Base-by-base conservation (phyloP, 2,888 invertebrate genomes). In the Xylophagus ater region DNA sequence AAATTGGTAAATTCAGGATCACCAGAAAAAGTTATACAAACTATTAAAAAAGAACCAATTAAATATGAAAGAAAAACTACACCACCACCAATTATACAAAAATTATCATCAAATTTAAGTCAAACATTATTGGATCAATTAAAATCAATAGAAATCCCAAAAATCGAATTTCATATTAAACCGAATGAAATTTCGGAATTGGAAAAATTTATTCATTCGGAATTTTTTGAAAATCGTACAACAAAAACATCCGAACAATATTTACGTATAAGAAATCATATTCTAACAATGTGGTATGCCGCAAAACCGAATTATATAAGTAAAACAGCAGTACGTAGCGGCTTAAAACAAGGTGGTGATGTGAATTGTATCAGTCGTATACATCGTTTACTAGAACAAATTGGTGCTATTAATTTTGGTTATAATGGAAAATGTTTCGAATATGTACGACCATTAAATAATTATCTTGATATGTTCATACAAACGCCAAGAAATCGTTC, bases 381-480 rank as follows among this genome's bases (percentile, higher is more conserved):
- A 18, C 76, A 76, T 57, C 59, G 68, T 15, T 72, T 71, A 48
- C 58, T 77, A 39, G 76, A 77, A 55, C 71, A 72, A 58, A 68
- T 70, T 44, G 77, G 76, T 12, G 74, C 71, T 13, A 75, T 76
- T 42, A 77, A 77, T 60, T 75, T 73, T 61, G 71, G 71, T 10
- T 74, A 74, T 58, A 28, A 43, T 8, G 66, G 73, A 70, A 58
- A 59, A 62, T 58, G 43, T 47, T 47, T 49, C 43, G 33, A 44
- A 19, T 49, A 41, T 37, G 43, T 49, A 39, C 44, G 50, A 29
- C 51, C 52, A 40, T 46, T 51, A 17, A 42, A 40, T 10, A 40
- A 41, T 10, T 43, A 45, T 12, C 32, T 46, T 21, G 29, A 37
- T 13, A 36, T 41, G 32, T 45, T 48, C 21, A 31, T 36, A n/a